Conservation (phyloP, 1,140 invertebrate genomes). For the Sinonovacula constricta region DNA sequence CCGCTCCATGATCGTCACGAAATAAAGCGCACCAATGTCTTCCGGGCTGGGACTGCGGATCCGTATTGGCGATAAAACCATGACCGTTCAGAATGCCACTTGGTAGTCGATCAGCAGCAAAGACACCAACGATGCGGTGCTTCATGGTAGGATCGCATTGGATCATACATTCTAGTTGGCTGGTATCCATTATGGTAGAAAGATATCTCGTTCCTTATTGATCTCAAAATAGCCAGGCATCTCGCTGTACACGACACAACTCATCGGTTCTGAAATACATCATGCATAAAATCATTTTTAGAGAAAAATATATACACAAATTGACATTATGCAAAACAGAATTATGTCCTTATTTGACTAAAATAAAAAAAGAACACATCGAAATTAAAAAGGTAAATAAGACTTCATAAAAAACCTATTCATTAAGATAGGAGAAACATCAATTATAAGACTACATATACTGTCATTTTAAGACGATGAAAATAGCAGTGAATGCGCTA, state of each 20-base stretch:
- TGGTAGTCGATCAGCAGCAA: not conserved
- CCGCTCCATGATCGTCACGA: not conserved
- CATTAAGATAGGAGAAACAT: too few species aligned
- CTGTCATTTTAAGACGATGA: too few species aligned
- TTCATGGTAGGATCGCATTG: slow-evolving; percentile 28
- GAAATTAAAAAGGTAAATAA: too few species aligned
- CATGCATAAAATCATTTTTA: too few species aligned
- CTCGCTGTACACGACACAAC: not conserved
- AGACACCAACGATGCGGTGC: not conserved
- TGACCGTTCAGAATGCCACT: not conserved
- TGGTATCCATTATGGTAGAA: slow-evolving; percentile 44
- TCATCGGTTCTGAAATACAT: slow-evolving; percentile 9
- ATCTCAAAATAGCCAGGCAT: slow-evolving; percentile 39
- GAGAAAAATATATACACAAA: too few species aligned
- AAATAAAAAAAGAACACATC: too few species aligned
- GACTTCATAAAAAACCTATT: too few species aligned
- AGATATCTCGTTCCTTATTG: slow-evolving; percentile 18
- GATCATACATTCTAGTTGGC: slow-evolving; percentile 29
- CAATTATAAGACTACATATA: too few species aligned
- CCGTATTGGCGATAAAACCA: not conserved
- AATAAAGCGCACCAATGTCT: slow-evolving; percentile 38
- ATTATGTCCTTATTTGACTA: too few species aligned
- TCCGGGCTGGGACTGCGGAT: not conserved
- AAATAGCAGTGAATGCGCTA: too few species aligned
- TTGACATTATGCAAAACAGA: too few species aligned